These are phyloP conservation scores for Pterois miles DNA, from an alignment of 2,797 vertebrate species.

Conservation along the genomic window DNA sequence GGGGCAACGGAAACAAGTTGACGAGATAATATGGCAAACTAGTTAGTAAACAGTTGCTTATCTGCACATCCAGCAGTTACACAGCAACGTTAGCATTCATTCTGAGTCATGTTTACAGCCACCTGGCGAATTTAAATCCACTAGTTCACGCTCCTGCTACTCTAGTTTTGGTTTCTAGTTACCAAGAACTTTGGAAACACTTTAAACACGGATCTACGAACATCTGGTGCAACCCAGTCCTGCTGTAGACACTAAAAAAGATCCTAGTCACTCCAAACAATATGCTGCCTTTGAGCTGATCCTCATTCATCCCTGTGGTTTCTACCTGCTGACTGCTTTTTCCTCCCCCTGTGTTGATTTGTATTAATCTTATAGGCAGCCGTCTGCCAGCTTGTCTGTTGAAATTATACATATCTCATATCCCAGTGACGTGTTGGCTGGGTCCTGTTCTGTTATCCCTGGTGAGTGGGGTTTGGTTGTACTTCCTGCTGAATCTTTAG, in stretches of 20 bases:
- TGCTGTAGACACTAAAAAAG: not conserved
- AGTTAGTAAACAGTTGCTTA: not conserved
- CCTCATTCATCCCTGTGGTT: not conserved
- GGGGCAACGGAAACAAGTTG: not conserved
- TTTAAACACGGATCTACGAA: not conserved
- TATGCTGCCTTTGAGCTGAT: not conserved
- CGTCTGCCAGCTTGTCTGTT: not conserved
- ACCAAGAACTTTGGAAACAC: not conserved
- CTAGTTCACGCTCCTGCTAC: not conserved
- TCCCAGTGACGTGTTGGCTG: not conserved
- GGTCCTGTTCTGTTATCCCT: not conserved
- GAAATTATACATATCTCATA: not conserved
- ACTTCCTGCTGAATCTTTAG: not conserved
- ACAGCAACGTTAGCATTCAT: not conserved
- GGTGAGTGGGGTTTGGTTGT: not conserved
- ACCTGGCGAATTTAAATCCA: not conserved
- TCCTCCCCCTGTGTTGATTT: not conserved
- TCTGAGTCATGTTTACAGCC: not conserved
- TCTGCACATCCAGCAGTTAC: not conserved
- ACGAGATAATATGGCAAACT: not conserved
- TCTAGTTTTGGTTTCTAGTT: not conserved
- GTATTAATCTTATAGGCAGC: not conserved
- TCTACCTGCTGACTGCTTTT: constrained; percentile 3
- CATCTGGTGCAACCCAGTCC: not conserved
- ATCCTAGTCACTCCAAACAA: not conserved